phyloP scores from a whole-genome alignment of 2,113 vertebrate genomes.

The Suricata suricatta region DNA sequence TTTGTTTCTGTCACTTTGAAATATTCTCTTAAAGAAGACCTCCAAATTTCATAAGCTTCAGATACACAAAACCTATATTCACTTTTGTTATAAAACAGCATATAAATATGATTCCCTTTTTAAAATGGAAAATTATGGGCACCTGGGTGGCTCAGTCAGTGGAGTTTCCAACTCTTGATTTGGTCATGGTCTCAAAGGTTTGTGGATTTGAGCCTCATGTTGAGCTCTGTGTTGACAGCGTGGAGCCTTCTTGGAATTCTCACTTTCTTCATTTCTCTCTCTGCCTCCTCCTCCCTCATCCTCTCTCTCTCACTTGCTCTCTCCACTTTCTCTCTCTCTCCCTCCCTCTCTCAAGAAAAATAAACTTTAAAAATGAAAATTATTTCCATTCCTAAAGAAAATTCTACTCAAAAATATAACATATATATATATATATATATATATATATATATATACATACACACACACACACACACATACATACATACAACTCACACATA shows the following conservation, averaged over 20 bases:
- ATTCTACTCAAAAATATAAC: slow-evolving; percentile 9
- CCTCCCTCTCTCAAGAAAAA: too few species aligned
- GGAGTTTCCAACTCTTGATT: too few species aligned
- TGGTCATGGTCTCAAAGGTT: too few species aligned
- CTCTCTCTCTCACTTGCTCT: too few species aligned
- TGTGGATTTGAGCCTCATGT: too few species aligned
- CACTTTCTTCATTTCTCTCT: too few species aligned
- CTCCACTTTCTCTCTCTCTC: too few species aligned
- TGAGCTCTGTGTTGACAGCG: too few species aligned
- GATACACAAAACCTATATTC: not conserved
- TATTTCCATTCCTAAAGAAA: not conserved
- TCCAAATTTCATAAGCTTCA: not conserved
- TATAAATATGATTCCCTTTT: not conserved
- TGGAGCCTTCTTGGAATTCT: too few species aligned
- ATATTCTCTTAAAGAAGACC: not conserved
- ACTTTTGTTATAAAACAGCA: not conserved
- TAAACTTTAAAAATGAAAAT: not conserved
- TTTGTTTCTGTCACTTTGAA: not conserved
- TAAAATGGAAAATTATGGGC: not conserved
- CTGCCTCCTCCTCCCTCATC: too few species aligned
- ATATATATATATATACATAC: not conserved
- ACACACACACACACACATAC: not conserved
- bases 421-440: not conserved
- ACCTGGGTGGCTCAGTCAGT: too few species aligned
- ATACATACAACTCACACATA: not conserved